These are phyloP conservation scores for Clunio marinus DNA, from an alignment of 2,888 invertebrate species.

Conservation along the genomic window DNA sequence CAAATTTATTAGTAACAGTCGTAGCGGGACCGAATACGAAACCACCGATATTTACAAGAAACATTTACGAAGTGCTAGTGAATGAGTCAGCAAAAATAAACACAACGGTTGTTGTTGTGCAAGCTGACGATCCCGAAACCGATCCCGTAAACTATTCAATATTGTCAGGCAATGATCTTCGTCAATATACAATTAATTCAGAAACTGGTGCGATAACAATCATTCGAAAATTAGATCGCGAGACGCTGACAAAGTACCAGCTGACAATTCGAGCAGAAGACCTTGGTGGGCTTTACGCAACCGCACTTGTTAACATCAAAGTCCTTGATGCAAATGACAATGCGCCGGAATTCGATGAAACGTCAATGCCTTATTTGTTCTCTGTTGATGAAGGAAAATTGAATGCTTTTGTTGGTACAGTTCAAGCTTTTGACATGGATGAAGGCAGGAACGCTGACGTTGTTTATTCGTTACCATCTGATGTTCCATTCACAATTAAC, in stretches of 20 bases:
- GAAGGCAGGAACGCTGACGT: slow-evolving; percentile 80
- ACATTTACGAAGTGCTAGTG: slow-evolving; percentile 81
- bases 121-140: slow-evolving; percentile 85
- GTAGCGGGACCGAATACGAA: slow-evolving; percentile 77
- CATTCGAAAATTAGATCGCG: slow-evolving; percentile 77
- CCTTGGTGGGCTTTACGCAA: slow-evolving; percentile 73
- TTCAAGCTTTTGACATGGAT: slow-evolving; percentile 80
- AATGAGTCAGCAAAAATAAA: slow-evolving; percentile 86
- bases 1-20: slow-evolving; percentile 78
- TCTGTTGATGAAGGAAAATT: slow-evolving; percentile 68
- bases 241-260: slow-evolving; percentile 81
- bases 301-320: slow-evolving; percentile 80
- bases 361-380: slow-evolving; percentile 70
- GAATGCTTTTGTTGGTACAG: slow-evolving; percentile 67
- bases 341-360: slow-evolving; percentile 78
- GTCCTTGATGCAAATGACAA: slow-evolving; percentile 91
- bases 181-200: slow-evolving; percentile 80
- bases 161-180: slow-evolving; percentile 79
- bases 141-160: slow-evolving; percentile 82
- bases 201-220: slow-evolving; percentile 83
- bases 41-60: slow-evolving; percentile 74
- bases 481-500: slow-evolving; percentile 75
- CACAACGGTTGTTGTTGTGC: slow-evolving; percentile 74
- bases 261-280: slow-evolving; percentile 84
- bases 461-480: slow-evolving; percentile 71